Evolutionary conservation across 2,888 invertebrate genomes (phyloP), one percentile per base, ranked within the genome.

Genomic region (Drosophila sordidula): DNA sequence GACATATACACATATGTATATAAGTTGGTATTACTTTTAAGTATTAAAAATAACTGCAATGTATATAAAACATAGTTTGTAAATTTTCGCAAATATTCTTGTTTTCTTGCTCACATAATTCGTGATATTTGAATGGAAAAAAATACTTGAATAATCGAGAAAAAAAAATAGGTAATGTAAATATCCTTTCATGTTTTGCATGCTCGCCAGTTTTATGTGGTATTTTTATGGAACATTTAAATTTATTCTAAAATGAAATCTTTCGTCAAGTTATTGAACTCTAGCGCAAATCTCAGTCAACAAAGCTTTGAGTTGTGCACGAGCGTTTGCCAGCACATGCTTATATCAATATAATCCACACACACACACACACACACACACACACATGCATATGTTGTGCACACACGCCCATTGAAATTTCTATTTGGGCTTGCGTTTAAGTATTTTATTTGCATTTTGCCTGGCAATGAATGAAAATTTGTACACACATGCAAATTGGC

Each of bases 381-480:
- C 4, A 42, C 16, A 39, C 4, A 38, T 3, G 25, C 22, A 34
- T 14, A 58, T 11, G 34, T 34, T 11, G 34, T 34, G 34, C 34
- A 25, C 6, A 29, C 5, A 36, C 16, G 29, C 16, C 32, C 54
- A 72, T 68, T 71, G 74, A 71, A 71, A 72, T 58, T 63, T 67
- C 46, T 72, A 76, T 75, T 76, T 76, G 78, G 54, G 54, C 70
- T 70, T 62, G 75, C 65, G 74, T 61, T 74, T 66, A 70, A 78
- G 73, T 16, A 63, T 78, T 78, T 65, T 79, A 83, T 82, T 80
- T 82, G 73, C 79, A 75, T 73, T 79, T 64, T 58, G 77, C 68
- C 66, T 45, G 69, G 78, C 83, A 80, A 86, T 82, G 82, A 82
- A 82, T 82, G 87, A 80, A 82, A 77, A 72, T 80, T 71, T 63